Base-by-base conservation (phyloP, 2,113 vertebrate genomes). In the Myrmophylax atrothorax region DNA sequence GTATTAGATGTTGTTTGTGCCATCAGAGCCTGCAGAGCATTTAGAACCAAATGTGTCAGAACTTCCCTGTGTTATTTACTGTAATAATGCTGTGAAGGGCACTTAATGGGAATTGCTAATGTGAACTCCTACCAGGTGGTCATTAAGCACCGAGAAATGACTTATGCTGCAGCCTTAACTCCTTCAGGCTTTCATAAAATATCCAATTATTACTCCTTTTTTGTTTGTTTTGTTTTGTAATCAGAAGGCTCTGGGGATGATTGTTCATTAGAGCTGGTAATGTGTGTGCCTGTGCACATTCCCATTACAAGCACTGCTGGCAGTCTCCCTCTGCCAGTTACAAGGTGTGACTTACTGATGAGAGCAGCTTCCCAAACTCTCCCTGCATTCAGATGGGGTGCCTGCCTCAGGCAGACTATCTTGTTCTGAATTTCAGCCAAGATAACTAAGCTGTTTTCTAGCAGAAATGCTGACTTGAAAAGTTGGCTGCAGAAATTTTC, bases 71-170 rank as follows among this genome's bases (percentile, higher is more conserved):
- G 53, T 64, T 92, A 73, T 75, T 92, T 93, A 60, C 80, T 62
- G 49, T 35, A 78, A 42, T 50, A 81, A 46, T 37, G 47, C n/a
- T 55, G n/a, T 76, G 90, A 86, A 89, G 79, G 68, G 16, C 63
- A 83, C 64, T 69, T 60, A 86, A 77, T 60, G 44, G 56, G 55
- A 91, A 44, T 87, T 94, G n/a, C 70, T 88, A 68, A 74, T 60
- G 46, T 74, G 80, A 68, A 53, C 69, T 86, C 50, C 75, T 92
- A 52, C 80, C 76, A 76, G 56, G 60, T 94, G 90, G 79, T 80
- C 82, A 67, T 90, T 86, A 95, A 86, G 56, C 56, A 85, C 47
- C 63, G 68, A 87, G 68, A 90, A 93, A 85, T 88, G 5, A 77
- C 50, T 89, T 91, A 13, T 7, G n/a, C 72, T 90, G 47, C 85